Evolutionary conservation across 2,797 vertebrate species (phyloP).

Genomic region (Notolabrus celidotus): DNA sequence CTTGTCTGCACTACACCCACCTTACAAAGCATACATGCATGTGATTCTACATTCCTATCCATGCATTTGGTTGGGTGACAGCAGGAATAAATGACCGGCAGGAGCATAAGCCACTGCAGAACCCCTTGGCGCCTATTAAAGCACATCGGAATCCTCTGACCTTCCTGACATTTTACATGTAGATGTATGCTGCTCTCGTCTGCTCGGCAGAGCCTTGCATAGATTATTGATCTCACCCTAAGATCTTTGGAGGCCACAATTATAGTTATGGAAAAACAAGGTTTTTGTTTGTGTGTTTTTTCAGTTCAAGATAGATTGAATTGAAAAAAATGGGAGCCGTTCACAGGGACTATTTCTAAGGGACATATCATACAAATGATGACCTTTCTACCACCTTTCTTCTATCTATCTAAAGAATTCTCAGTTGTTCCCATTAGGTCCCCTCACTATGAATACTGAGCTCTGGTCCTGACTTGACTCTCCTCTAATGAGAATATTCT

Average conservation of each 20-base stretch:
- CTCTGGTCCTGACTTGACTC: background rate
- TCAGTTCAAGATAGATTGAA: background rate
- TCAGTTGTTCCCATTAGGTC: constrained; percentile 19
- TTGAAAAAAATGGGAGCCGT: background rate
- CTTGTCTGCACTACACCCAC: constrained; percentile 1
- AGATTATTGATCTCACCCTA: constrained; percentile 51
- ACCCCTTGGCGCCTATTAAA: constrained; percentile 27
- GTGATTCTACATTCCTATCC: constrained; percentile 23
- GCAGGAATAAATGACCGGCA: constrained; percentile 35
- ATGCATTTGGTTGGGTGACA: constrained; percentile 5
- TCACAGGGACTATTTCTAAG: background rate
- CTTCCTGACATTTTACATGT: constrained; percentile 51
- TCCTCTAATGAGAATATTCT: constrained; percentile 25
- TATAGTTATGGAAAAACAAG: background rate
- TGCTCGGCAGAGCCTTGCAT: constrained; percentile 18
- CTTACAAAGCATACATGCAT: background rate
- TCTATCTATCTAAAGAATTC: background rate
- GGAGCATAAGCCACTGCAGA: constrained; percentile 6
- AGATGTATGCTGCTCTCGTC: constrained; percentile 63
- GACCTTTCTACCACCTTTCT: background rate
- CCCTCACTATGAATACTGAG: background rate
- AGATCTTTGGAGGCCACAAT: constrained; percentile 38
- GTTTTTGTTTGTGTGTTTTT: background rate
- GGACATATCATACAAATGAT: background rate
- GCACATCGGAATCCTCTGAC: constrained; percentile 34